Evolutionary conservation across 2,113 vertebrate species (phyloP), one percentile per base, ranked within the genome.

Genomic region (Xenopus laevis): DNA sequence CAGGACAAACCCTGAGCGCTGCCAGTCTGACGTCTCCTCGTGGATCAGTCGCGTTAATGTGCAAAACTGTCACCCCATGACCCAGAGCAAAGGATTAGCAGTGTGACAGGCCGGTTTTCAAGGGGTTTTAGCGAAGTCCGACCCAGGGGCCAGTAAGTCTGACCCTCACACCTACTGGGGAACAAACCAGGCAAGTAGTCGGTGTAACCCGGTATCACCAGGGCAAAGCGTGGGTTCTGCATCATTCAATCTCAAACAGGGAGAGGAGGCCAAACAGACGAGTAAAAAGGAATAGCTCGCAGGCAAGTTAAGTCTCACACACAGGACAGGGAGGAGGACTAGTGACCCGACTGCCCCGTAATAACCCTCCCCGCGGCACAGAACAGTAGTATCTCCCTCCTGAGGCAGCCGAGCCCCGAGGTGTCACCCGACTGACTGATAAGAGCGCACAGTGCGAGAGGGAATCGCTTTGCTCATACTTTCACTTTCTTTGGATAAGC

Each of bases 371-470:
- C 33, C 33, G 23, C 33, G 6, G 9, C 17, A 18, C 55, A 9
- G 4, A 20, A 16, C 13, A n/a, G 16, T n/a, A 2, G 8, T 13
- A 13, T n/a, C 21, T 4, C 10, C 6, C 55, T 4, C 30, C 7
- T 10, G 63, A n/a, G 33, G 33, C 33, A 40, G 7, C 59, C 40
- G 0, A 21, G 62, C 80, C 78, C 84, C 84, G 84, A 85, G 84
- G 81, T 84, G 78, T 85, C 75, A 72, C 79, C 58, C 83, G 17
- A 71, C 82, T 79, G 57, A 79, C 84, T 85, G 86, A 86, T 86
- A 86, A 86, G 87, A 83, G 81, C 82, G 46, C 23, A 27, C 84
- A 81, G 83, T 82, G 55, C 71, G 52, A 71, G 55, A 70, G 64
- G 20, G 17, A 61, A 58, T 61, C 69, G 23, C 57, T 40, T 20